Evolutionary conservation across 1,140 invertebrate species (phyloP).

Genomic region (Teleopsis dalmanni): DNA sequence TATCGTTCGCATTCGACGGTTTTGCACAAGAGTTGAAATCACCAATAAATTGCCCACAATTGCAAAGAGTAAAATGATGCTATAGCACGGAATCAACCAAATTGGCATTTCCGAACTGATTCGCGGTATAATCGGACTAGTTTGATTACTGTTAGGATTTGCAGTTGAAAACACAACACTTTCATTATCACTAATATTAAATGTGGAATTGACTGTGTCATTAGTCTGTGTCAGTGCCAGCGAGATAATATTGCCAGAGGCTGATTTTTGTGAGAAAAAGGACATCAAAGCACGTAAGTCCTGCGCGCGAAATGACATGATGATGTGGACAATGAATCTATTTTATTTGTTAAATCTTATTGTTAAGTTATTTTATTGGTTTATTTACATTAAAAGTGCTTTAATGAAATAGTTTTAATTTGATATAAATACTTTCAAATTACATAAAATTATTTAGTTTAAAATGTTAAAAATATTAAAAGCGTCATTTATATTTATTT

Average conservation of each 20-base stretch:
- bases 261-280: constrained; percentile 1
- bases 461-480: too few relatives aligned
- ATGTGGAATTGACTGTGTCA: neutral
- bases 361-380: too few relatives aligned
- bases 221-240: constrained; percentile 10
- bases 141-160: neutral
- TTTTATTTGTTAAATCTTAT: too few relatives aligned
- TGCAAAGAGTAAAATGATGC: constrained; percentile 68
- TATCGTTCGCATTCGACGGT: constrained; percentile 78
- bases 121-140: neutral
- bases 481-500: too few relatives aligned
- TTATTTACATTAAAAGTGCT: too few relatives aligned
- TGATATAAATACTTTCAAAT: too few relatives aligned
- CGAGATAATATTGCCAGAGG: constrained; percentile 5
- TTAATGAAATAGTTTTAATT: too few relatives aligned
- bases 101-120: constrained; percentile 27
- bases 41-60: constrained; percentile 74
- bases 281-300: constrained; percentile 5
- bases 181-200: neutral
- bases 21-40: constrained; percentile 69
- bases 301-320: constrained; percentile 5
- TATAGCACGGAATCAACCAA: constrained; percentile 59
- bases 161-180: neutral
- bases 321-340: too few relatives aligned
- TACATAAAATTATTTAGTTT: too few relatives aligned